Evolutionary conservation across 2,888 invertebrate species (phyloP).

Genomic region (Neoitamus cyanurus): DNA sequence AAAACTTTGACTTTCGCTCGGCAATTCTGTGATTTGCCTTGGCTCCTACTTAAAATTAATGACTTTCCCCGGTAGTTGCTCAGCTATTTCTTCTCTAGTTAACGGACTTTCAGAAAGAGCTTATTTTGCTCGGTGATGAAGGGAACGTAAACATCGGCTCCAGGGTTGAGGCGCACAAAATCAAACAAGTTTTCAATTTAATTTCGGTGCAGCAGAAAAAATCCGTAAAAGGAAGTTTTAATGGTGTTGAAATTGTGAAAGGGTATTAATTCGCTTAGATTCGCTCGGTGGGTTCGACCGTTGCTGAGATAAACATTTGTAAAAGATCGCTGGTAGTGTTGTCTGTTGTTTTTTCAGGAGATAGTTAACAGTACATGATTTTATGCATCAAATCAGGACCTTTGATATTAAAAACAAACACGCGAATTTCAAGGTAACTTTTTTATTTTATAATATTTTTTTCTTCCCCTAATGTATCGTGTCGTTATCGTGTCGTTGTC

Average conservation of each 20-base stretch:
- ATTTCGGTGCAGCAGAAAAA: neutral
- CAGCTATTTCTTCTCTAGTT: neutral
- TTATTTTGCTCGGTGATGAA: neutral
- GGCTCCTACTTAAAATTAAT: neutral
- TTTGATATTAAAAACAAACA: no score
- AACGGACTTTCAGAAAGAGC: neutral
- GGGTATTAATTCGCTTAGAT: neutral
- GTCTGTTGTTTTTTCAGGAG: neutral
- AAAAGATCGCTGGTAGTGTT: neutral
- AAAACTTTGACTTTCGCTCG: neutral
- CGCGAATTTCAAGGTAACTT: no score
- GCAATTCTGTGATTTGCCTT: constrained; percentile 4
- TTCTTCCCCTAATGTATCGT: no score
- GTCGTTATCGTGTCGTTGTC: no score
- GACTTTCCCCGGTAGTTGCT: neutral
- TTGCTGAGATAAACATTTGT: neutral
- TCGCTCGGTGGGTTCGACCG: neutral
- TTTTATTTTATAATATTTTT: no score
- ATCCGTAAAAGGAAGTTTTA: neutral
- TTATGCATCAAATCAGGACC: no score
- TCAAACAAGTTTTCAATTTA: constrained; percentile 5
- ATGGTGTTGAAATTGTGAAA: neutral
- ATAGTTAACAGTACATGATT: no score
- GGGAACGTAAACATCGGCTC: neutral
- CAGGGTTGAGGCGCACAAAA: neutral